Evolutionary conservation across 2,797 vertebrate genomes (phyloP).

Genomic region (Gymnoscopelus microlampas): DNA sequence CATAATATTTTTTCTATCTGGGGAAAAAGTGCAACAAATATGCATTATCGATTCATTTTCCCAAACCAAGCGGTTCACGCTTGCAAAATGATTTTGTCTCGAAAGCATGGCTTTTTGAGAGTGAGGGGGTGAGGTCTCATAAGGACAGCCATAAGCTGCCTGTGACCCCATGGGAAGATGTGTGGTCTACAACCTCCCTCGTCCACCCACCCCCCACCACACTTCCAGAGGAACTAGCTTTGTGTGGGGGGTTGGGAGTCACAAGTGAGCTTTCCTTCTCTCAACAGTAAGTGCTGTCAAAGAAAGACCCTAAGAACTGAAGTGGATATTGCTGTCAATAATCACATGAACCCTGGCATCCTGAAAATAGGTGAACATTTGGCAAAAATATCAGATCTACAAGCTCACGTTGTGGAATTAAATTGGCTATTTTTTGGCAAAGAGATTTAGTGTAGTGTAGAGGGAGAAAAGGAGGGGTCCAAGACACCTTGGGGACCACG

Average conservation of each 20-base stretch:
- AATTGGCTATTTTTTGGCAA: too few relatives aligned
- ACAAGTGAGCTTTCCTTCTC: conserved; percentile 70
- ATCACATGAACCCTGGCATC: too few relatives aligned
- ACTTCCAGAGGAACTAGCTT: conserved; percentile 75
- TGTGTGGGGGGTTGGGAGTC: conserved; percentile 76
- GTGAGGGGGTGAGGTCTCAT: conserved; percentile 42
- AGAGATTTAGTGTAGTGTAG: too few relatives aligned
- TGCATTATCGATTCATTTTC: conserved; percentile 23
- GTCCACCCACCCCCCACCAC: conserved; percentile 72
- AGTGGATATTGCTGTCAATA: too few relatives aligned
- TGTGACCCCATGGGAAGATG: conserved; percentile 77
- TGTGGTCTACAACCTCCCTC: conserved; percentile 66
- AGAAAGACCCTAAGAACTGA: too few relatives aligned
- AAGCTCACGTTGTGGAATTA: too few relatives aligned
- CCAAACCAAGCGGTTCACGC: conserved; percentile 17
- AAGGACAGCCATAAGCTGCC: conserved; percentile 65
- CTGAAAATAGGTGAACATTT: too few relatives aligned
- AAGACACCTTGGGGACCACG: too few relatives aligned
- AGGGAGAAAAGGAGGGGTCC: too few relatives aligned
- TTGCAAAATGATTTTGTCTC: conserved; percentile 46
- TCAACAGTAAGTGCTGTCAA: conserved; percentile 26
- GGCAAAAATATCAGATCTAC: too few relatives aligned
- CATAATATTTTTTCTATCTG: neutral
- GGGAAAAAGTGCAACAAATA: conserved; percentile 8
- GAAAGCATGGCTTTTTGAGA: conserved; percentile 28